These are phyloP conservation scores for Plagiodera versicolora DNA, from an alignment of 2,888 invertebrate species.

Conservation along the genomic window DNA sequence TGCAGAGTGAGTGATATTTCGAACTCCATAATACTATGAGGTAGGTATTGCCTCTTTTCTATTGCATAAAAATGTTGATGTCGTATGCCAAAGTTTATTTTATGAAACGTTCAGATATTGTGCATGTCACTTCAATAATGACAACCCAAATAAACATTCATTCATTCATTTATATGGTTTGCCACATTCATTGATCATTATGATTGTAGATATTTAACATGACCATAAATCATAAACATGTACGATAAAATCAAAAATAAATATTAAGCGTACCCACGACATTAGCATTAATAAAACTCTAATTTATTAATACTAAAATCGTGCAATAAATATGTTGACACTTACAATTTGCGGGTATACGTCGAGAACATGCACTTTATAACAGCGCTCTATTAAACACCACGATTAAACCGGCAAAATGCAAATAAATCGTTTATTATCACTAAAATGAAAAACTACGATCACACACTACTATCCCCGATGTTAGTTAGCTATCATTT, in stretches of 20 bases:
- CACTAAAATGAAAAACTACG: constrained; percentile 37
- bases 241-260: constrained; percentile 20
- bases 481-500: constrained; percentile 45
- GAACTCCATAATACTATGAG: too few relatives aligned
- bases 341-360: constrained; percentile 28
- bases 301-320: constrained; percentile 27
- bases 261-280: constrained; percentile 25
- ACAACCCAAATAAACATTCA: too few relatives aligned
- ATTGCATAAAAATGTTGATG: too few relatives aligned
- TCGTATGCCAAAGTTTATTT: too few relatives aligned
- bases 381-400: constrained; percentile 17
- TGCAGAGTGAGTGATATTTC: too few relatives aligned
- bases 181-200: too few relatives aligned
- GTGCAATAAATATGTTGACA: constrained; percentile 33
- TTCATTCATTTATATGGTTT: too few relatives aligned
- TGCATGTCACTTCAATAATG: too few relatives aligned
- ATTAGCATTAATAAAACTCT: constrained; percentile 30
- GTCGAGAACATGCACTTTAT: constrained; percentile 12
- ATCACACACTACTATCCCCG: constrained; percentile 44
- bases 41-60: too few relatives aligned
- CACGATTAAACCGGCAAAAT: constrained; percentile 40
- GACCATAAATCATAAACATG: not conserved
- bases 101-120: too few relatives aligned
- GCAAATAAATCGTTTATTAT: constrained; percentile 43
- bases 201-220: too few relatives aligned